Evolutionary conservation across 1,140 invertebrate species (phyloP), one percentile per base, ranked within the genome.

Genomic region (Diorhabda elongata): DNA sequence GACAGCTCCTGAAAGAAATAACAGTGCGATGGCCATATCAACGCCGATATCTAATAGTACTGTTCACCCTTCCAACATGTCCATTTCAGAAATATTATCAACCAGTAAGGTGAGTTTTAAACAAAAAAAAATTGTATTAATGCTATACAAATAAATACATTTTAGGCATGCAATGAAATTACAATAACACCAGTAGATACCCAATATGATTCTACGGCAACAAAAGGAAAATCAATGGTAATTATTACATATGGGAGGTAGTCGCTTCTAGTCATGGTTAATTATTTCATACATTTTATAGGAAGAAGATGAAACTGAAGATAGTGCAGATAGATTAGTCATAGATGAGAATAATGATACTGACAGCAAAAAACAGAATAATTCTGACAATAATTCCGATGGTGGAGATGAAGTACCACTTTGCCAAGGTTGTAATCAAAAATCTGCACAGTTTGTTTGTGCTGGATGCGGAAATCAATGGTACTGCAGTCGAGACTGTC

Each of bases 401-500:
- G 72, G 75, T 67, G 81, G 81, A 43, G 82, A 82, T 70, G 85
- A 87, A 70, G 85, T 89, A 62, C 89, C 88, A 26, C 82, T 86
- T 71, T 95, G 93, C 82, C 92, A 94, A 85, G 90, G 92, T 52
- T 95, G 93, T 79, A 85, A 90, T 58, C 85, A 88, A 56, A 87
- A 87, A 72, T 84, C 89, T 67, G 92, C 92, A 44, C 90, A 92
- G 79, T 94, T 93, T 78, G 90, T 94, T 42, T 95, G 93, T 80
- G 91, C 91, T 65, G 92, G 90, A 42, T 95, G 93, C 79, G 89
- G 89, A 64, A 93, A 92, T 82, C 92, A 94, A 82, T 95, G 92
- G 92, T 95, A 95, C 79, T 95, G 93, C 85, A 92, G 90, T 78
- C 83, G 91, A 64, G 91, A 93, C 74, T 95, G 93, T 80, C 93